A percentile compares a stretch with the other conserved stretches of the same genome.
Conservation (phyloP, 2,888 invertebrate genomes). For the Sarcophaga carnaria region DNA sequence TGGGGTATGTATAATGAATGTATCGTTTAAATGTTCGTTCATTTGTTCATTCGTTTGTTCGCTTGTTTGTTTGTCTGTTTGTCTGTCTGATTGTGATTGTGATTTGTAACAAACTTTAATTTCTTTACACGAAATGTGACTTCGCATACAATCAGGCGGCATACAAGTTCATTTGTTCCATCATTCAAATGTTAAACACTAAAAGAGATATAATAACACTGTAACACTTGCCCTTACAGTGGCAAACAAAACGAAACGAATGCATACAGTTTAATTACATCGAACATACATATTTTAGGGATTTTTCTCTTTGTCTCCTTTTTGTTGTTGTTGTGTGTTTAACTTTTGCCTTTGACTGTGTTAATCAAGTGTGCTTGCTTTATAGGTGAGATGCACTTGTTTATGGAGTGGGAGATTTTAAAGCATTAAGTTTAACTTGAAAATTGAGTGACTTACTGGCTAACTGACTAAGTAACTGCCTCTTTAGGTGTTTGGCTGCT, state of each 20-base stretch:
- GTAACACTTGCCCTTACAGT: constrained; percentile 22
- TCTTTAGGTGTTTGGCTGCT: neutral
- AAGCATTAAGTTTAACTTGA: constrained; percentile 62
- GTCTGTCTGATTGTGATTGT: constrained; percentile 34
- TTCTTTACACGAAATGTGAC: constrained; percentile 68
- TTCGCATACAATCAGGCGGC: constrained; percentile 67
- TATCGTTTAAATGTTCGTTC: neutral
- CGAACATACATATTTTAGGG: no score
- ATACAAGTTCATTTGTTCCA: constrained; percentile 68
- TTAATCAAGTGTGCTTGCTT: neutral
- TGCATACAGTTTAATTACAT: neutral
- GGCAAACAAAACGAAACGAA: constrained; percentile 12
- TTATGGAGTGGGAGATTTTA: constrained; percentile 67
- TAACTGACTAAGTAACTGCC: constrained; percentile 8
- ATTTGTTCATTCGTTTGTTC: neutral
- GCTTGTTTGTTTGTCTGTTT: constrained; percentile 47
- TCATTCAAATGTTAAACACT: constrained; percentile 56
- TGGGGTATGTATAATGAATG: no score
- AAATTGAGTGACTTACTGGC: constrained; percentile 58
- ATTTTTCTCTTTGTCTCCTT: neutral
- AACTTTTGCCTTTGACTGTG: constrained; percentile 15
- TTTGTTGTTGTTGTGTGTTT: neutral
- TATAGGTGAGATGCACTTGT: constrained; percentile 53
- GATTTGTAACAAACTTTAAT: constrained; percentile 69
- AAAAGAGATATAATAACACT: constrained; percentile 24